Evolutionary conservation across 2,113 vertebrate genomes (phyloP).

Genomic region (Halichoerus grypus): DNA sequence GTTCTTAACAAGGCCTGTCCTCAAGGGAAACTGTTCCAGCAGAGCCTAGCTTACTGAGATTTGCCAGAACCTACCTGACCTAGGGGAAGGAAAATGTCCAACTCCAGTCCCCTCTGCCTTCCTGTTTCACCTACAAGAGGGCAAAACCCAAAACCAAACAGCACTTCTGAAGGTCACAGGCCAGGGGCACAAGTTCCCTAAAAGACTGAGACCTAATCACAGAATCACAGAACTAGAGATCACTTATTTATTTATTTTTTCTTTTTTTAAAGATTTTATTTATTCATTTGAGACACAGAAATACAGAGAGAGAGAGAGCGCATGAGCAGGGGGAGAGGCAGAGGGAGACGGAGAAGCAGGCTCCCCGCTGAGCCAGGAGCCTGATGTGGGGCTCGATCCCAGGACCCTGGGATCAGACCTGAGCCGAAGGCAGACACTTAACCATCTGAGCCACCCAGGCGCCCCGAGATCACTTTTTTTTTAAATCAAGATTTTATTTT

Average conservation of each 20-base stretch:
- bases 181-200: not conserved
- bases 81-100: not conserved
- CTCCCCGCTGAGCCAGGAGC: no score
- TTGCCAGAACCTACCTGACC: not conserved
- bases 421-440: no score
- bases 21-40: not conserved
- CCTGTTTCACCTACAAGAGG: not conserved
- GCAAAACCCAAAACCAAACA: not conserved
- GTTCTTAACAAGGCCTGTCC: not conserved
- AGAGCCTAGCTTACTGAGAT: not conserved
- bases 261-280: no score
- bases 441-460: no score
- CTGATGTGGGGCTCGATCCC: no score
- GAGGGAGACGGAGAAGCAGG: no score
- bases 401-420: no score
- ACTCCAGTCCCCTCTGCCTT: not conserved
- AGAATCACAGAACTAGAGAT: not conserved
- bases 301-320: no score
- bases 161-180: not conserved
- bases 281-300: no score
- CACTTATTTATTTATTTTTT: not conserved
- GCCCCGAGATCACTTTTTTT: no score
- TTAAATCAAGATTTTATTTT: not conserved
- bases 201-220: not conserved
- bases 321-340: no score